Conservation (phyloP, 2,888 invertebrate genomes). For the Drepanosiphum platanoidis region DNA sequence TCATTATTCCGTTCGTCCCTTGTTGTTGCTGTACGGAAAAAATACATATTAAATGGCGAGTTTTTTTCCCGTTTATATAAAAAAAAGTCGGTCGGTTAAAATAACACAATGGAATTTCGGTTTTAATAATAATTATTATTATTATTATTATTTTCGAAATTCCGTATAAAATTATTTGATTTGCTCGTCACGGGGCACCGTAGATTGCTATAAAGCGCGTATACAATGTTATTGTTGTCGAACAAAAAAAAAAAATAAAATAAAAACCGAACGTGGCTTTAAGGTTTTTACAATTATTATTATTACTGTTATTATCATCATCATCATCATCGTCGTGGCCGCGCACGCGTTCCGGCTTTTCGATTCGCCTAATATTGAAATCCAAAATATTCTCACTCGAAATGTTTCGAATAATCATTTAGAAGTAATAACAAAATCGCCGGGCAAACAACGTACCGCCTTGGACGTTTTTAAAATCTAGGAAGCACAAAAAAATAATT, state of each 20-base stretch:
- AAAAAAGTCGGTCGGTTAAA: neutral
- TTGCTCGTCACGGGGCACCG: neutral
- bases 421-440: too few species aligned
- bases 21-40: too few species aligned
- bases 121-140: neutral
- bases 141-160: too few species aligned
- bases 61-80: too few species aligned
- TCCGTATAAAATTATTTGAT: neutral
- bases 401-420: neutral
- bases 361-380: neutral
- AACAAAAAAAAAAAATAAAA: neutral
- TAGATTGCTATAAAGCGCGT: neutral
- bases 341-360: neutral
- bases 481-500: too few species aligned
- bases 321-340: neutral
- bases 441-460: too few species aligned
- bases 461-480: too few species aligned
- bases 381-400: neutral
- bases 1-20: too few species aligned
- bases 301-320: neutral
- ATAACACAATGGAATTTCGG: neutral
- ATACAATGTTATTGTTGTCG: neutral
- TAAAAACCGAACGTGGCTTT: neutral
- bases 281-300: neutral
- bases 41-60: too few species aligned